phyloP scores from a whole-genome alignment of 2,113 vertebrate genomes.

The Nettapus auritus region DNA sequence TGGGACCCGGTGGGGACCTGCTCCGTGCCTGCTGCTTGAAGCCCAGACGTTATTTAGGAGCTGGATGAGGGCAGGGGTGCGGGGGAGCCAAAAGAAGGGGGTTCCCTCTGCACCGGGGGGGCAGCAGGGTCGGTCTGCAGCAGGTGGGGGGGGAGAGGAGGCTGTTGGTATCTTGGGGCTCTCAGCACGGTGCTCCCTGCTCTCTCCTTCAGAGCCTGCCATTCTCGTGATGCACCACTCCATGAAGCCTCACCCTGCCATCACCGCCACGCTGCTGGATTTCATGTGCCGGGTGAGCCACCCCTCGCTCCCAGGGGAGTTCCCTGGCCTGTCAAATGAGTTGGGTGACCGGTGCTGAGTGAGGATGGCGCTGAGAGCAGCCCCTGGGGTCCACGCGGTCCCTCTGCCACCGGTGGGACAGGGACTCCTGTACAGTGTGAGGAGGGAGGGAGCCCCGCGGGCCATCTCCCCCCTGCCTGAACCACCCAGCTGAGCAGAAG shows the following conservation, averaged over 20 bases:
- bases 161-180: rapidly evolving
- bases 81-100: background rate
- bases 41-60: background rate
- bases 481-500: background rate
- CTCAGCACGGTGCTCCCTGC: background rate
- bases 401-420: background rate
- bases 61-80: background rate
- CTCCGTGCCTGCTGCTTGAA: background rate
- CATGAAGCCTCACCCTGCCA: conserved; percentile 98
- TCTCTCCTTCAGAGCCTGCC: conserved; percentile 84
- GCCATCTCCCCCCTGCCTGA: background rate
- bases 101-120: rapidly evolving
- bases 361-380: rapidly evolving
- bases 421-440: background rate
- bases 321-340: rapidly evolving
- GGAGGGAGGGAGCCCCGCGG: background rate
- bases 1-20: background rate
- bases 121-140: background rate
- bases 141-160: rapidly evolving
- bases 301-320: rapidly evolving
- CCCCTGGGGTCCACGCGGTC: rapidly evolving
- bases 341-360: rapidly evolving
- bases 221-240: conserved; percentile 99
- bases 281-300: conserved; percentile 95
- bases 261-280: conserved; percentile 96